Base-by-base conservation (phyloP, 2,888 invertebrate species). In the Volucella inanis region DNA sequence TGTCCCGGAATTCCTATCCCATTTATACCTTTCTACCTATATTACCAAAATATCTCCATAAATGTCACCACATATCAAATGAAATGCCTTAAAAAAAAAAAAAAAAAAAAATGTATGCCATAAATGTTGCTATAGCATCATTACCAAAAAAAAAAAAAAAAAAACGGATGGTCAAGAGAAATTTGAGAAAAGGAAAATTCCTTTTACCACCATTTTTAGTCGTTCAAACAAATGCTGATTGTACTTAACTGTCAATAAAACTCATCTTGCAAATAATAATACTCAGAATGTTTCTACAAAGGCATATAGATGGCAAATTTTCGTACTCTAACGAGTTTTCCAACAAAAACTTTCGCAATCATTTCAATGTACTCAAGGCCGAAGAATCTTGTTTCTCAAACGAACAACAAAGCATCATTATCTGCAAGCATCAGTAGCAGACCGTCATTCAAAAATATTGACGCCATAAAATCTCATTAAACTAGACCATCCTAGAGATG, bases 401-500 rank as follows among this genome's bases (percentile, higher is more conserved):
- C 47, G n/a, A 67, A 64, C 67, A 74, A 38, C 31, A 31, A 31
- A 31, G 6, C 6, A 49, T 8, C 31, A 67, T 39, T 14, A 67
- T 2, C 61, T 54, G 8, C 45, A 31, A 55, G 38, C 55, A 75
- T 50, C 57, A 50, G 49, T 15, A 41, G 39, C 45, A 45, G 57
- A 65, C 57, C 70, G 64, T 49, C 39, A 15, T 70, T 70, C 52
- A 49, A 64, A 47, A 15, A 15, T 47, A 52, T 65, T 52, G 43
- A 64, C 77, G 76, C 59, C 76, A 82, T 77, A 71, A 82, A 76
- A 77, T 82, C 59, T 82, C 57, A 54, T 71, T 71, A 76, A 70
- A 81, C 41, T 64, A 54, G 64, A 59, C 70, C 38, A 12, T 39
- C 49, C 39, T 41, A 10, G 38, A 31, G 50, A 59, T 11, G 38